Conservation (phyloP, 1,140 invertebrate species). For the Leptoteleia sp. region DNA sequence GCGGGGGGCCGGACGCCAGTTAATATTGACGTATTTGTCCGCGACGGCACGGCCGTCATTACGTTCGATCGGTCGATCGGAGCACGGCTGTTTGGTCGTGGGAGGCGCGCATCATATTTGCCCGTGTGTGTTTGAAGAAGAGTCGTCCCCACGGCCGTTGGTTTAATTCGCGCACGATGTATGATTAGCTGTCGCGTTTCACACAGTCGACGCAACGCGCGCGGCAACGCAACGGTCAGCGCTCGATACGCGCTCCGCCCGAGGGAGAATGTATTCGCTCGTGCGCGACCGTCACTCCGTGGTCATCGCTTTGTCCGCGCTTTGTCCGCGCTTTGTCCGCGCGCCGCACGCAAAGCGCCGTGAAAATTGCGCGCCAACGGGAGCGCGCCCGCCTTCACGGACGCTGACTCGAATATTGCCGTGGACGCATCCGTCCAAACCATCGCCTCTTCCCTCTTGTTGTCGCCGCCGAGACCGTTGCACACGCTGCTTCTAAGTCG, state of each 20-base stretch:
- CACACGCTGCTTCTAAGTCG: conserved; percentile 61
- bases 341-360: conserved; percentile 64
- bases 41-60: too few relatives aligned
- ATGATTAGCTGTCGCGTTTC: conserved; percentile 68
- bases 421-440: conserved; percentile 65
- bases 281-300: conserved; percentile 64
- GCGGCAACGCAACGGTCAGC: too few relatives aligned
- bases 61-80: conserved; percentile 52
- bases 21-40: too few relatives aligned
- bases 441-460: conserved; percentile 53
- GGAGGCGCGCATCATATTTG: conserved; percentile 56
- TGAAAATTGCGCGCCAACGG: conserved; percentile 62
- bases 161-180: conserved; percentile 67
- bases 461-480: conserved; percentile 29
- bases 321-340: too few relatives aligned
- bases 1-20: too few relatives aligned
- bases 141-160: conserved; percentile 49
- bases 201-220: conserved; percentile 58
- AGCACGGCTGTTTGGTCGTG: conserved; percentile 53
- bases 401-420: conserved; percentile 50
- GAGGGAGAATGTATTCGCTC: conserved; percentile 64
- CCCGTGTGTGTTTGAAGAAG: conserved; percentile 61
- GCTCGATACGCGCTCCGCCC: conserved; percentile 55
- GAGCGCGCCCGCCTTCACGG: conserved; percentile 39
- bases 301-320: conserved; percentile 67